A percentile compares a stretch with the other conserved stretches of the same genome.
These are phyloP conservation scores for Burhinus oedicnemus DNA, from an alignment of 2,113 vertebrate genomes.

Conservation along the genomic window DNA sequence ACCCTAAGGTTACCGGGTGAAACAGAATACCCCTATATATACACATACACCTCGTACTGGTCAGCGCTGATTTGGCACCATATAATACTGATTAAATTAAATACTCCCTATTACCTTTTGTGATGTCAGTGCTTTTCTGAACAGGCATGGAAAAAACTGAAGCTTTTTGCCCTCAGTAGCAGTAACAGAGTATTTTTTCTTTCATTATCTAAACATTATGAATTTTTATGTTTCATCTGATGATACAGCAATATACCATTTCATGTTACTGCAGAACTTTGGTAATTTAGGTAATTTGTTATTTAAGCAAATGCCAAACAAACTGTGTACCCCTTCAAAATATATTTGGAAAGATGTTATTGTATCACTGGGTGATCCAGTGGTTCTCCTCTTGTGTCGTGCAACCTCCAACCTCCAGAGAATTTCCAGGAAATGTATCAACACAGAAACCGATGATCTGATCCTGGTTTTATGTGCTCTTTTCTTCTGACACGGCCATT, in stretches of 20 bases:
- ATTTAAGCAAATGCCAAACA: neutral
- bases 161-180: neutral
- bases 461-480: neutral
- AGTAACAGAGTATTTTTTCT: neutral
- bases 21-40: neutral
- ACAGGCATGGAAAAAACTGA: neutral
- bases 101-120: neutral
- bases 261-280: neutral
- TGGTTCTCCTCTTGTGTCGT: neutral
- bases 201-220: neutral
- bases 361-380: neutral
- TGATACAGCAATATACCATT: neutral
- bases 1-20: neutral
- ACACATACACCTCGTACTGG: no score
- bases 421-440: neutral
- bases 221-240: neutral
- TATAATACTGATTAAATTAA: neutral
- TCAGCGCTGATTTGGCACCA: neutral
- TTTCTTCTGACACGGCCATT: neutral
- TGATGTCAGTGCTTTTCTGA: neutral
- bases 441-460: neutral
- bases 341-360: neutral
- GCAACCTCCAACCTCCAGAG: neutral
- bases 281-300: neutral
- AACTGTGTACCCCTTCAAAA: neutral